phyloP scores from a whole-genome alignment of 2,113 vertebrate species.

The Axis porcinus region DNA sequence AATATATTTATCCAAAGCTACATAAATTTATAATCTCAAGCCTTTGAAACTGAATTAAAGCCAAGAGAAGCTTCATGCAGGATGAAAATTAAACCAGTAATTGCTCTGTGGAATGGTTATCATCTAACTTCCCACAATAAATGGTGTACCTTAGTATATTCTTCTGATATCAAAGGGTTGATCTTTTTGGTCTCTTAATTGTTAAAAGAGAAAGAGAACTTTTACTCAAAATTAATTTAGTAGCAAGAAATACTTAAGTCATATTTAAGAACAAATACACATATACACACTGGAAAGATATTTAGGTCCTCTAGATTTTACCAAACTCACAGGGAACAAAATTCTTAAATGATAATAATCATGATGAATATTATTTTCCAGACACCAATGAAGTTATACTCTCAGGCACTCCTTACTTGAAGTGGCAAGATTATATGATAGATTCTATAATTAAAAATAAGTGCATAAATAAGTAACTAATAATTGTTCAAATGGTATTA shows the following conservation, averaged over 20 bases:
- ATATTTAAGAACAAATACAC: not conserved
- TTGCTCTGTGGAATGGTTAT: not conserved
- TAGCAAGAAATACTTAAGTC: not conserved
- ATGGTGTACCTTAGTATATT: not conserved
- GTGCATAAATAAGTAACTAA: not conserved
- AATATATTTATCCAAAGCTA: not conserved
- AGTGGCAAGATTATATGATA: not conserved
- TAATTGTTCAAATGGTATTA: not conserved
- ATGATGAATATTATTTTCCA: not conserved
- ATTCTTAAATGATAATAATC: not conserved
- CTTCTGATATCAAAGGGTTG: not conserved
- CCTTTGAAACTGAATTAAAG: not conserved
- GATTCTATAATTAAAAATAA: not conserved
- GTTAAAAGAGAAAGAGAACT: not conserved
- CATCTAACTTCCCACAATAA: not conserved
- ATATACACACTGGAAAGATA: not conserved
- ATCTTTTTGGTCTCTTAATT: not conserved
- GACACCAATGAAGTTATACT: not conserved
- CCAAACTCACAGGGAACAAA: not conserved
- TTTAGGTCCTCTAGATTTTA: not conserved
- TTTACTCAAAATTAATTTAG: conserved; percentile 16
- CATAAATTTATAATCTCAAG: not conserved
- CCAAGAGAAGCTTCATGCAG: not conserved
- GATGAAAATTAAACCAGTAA: not conserved
- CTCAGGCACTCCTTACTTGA: not conserved